Base-by-base conservation (phyloP, 2,888 invertebrate genomes). In the Noctua pronuba region DNA sequence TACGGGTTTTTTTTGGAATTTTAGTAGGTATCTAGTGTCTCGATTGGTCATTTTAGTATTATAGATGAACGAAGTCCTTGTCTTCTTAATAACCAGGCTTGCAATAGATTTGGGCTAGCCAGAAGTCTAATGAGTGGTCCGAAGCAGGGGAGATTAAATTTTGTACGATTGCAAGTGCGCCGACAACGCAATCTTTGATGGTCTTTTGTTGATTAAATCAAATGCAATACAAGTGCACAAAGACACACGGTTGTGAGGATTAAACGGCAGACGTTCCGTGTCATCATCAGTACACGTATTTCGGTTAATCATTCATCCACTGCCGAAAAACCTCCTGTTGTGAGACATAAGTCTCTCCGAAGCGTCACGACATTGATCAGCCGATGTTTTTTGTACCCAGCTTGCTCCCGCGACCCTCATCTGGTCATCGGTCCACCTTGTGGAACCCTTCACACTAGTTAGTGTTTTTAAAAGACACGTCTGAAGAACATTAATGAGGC, bases 11-110 rank as follows among this genome's bases (percentile, higher is more conserved):
- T 52, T 52, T 52, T 52, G 3, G 24, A 52, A 52, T 24, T 60
- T 64, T 46, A 31, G 2, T 1, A 16, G 3, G 44, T 49, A 0
- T 31, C 16, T 41, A 49, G n/a, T 49, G 41, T 31, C 16, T 5
- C 2, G 41, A 52, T 77, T 35, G 2, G n/a, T 44, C 13, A 6
- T 44, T 75, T 82, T 64, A 46, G 2, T 65, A 13, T 18, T 24
- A 44, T 49, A 62, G 18, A 11, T 7, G 11, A 18, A 24, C 5
- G 41, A 52, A 28, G 24, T 24, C 24, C 18, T 77, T 46, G 10
- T 24, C 18, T 58, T 38, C 6, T 7, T 24, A 7, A 21, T 8
- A 65, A 21, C 13, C 24, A 74, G 10, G 28, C n/a, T 52, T 35
- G 5, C 28, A 35, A 44, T 18, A 24, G 21, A 79, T 35, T 52